Percentiles rank a stretch among this genome's conserved stretches.
Conservation (phyloP, 1,140 invertebrate genomes). For the Atopsyche davidsoni region DNA sequence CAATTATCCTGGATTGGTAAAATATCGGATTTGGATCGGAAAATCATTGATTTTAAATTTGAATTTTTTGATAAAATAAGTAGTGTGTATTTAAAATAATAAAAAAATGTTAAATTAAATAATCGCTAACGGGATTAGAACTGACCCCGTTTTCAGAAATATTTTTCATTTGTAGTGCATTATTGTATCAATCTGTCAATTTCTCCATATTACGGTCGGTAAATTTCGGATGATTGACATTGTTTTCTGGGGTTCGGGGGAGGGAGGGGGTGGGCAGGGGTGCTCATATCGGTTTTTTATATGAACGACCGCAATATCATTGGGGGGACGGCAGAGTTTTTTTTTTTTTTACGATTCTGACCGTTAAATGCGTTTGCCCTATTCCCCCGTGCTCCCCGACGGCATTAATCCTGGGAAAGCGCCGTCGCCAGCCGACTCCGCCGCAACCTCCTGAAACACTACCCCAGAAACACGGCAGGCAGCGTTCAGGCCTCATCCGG, state of each 20-base stretch:
- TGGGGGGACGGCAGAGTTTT: background rate
- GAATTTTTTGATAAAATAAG: too few species aligned
- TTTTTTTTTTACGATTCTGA: slow-evolving; percentile 26
- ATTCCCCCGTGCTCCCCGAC: slow-evolving; percentile 22
- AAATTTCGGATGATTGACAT: background rate
- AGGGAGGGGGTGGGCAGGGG: background rate
- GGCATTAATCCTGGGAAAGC: slow-evolving; percentile 24
- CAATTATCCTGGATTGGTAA: too few species aligned
- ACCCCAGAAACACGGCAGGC: too few species aligned
- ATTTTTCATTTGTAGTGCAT: too few species aligned
- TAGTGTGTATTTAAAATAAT: too few species aligned
- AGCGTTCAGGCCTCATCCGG: too few species aligned
- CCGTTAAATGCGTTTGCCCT: slow-evolving; percentile 27
- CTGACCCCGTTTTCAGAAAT: too few species aligned
- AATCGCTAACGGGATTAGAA: too few species aligned
- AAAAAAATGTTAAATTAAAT: too few species aligned
- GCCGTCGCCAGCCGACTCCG: slow-evolving; percentile 12
- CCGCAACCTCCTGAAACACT: background rate
- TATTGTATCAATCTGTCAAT: too few species aligned
- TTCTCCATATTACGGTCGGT: background rate
- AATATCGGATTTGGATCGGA: too few species aligned
- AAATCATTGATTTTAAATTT: too few species aligned
- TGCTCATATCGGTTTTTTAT: slow-evolving; percentile 25
- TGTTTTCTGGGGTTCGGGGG: background rate
- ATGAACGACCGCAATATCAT: slow-evolving; percentile 23